Percentiles rank a stretch among this genome's conserved stretches.
Evolutionary conservation across 1,140 invertebrate species (phyloP).

Genomic region (Diabrotica undecimpunctata): DNA sequence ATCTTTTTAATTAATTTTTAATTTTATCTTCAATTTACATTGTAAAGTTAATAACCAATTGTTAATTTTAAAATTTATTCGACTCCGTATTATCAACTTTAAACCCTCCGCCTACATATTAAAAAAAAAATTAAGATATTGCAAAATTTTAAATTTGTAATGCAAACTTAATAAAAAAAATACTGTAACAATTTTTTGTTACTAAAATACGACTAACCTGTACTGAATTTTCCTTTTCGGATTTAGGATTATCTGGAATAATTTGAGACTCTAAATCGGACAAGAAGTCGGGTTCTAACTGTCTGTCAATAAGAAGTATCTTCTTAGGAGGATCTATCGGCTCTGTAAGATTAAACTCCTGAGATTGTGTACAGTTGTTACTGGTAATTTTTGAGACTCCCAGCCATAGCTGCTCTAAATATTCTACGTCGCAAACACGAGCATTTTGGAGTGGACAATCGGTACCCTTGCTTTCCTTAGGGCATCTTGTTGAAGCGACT

Average conservation of each 20-base stretch:
- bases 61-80: no score
- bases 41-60: no score
- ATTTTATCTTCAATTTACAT: no score
- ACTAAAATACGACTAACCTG: no score
- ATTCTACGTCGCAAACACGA: slow-evolving; percentile 40
- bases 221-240: no score
- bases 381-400: slow-evolving; percentile 39
- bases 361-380: slow-evolving; percentile 44
- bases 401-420: slow-evolving; percentile 41
- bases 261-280: slow-evolving; percentile 41
- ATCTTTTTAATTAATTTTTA: no score
- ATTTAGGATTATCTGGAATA: slow-evolving; percentile 10
- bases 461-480: slow-evolving; percentile 22
- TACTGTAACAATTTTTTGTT: no score
- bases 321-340: slow-evolving; percentile 21
- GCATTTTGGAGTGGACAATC: slow-evolving; percentile 22
- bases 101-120: no score
- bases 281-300: slow-evolving; percentile 26
- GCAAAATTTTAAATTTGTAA: no score
- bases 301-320: slow-evolving; percentile 6
- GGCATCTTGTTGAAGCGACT: slow-evolving; percentile 38
- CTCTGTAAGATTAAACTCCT: slow-evolving; percentile 33
- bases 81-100: no score
- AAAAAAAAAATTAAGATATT: no score
- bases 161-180: no score